A percentile compares a stretch with the other conserved stretches of the same genome.
phyloP scores from a whole-genome alignment of 1,140 invertebrate genomes.

The Adoxophyes honmai region DNA sequence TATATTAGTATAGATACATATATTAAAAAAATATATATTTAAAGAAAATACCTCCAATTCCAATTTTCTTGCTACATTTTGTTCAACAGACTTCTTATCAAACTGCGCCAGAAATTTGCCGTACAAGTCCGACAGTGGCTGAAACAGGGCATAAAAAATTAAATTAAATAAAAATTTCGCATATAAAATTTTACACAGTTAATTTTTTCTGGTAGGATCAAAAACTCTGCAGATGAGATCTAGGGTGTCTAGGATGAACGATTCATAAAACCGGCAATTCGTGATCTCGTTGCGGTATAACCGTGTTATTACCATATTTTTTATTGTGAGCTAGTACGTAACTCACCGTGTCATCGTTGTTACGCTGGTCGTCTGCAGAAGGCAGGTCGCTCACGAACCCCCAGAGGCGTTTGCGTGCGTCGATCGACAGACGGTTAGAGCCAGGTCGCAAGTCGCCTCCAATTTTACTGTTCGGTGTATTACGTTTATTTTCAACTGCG shows the following conservation, averaged over 20 bases:
- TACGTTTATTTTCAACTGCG: constrained; percentile 46
- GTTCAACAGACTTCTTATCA: constrained; percentile 44
- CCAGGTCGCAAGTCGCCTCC: constrained; percentile 57
- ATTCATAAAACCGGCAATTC: too few species aligned
- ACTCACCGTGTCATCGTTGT: constrained; percentile 14
- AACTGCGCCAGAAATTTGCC: constrained; percentile 61
- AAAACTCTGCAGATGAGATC: too few species aligned
- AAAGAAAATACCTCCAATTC: constrained; percentile 38
- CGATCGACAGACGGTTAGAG: constrained; percentile 47
- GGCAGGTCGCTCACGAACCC: constrained; percentile 56
- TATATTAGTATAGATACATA: too few species aligned
- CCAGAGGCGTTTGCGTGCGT: constrained; percentile 61
- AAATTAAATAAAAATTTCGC: too few species aligned
- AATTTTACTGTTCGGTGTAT: constrained; percentile 66
- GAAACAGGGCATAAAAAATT: constrained; percentile 27
- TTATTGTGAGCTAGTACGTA: too few species aligned
- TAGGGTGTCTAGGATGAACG: too few species aligned
- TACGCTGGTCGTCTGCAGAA: constrained; percentile 19
- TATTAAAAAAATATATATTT: constrained; percentile 18
- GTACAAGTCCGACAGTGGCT: constrained; percentile 64
- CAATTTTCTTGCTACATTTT: constrained; percentile 39
- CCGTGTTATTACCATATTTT: too few species aligned
- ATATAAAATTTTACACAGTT: too few species aligned
- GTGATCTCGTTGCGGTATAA: too few species aligned
- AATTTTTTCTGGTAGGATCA: too few species aligned